Percentiles rank a stretch among this genome's conserved stretches.
phyloP scores from a whole-genome alignment of 1,140 invertebrate species.

The Geopemphigus sp. region DNA sequence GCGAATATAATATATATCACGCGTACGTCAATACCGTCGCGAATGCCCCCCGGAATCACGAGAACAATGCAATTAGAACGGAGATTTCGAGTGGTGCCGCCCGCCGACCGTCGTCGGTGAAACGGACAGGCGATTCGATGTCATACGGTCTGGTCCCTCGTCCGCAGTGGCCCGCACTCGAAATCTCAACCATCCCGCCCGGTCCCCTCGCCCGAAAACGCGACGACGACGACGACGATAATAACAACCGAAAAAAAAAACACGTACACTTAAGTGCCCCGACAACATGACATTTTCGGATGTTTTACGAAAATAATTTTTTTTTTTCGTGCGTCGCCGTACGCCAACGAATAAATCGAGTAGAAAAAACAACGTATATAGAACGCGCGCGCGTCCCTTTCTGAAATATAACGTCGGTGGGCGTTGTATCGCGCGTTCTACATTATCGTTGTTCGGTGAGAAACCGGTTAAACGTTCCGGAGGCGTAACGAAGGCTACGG shows the following conservation, averaged over 20 bases:
- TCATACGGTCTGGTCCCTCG: constrained; percentile 10
- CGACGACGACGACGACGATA: neutral
- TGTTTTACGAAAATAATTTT: neutral
- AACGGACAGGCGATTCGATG: constrained; percentile 37
- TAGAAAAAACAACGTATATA: neutral
- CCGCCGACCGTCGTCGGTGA: constrained; percentile 30
- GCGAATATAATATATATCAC: constrained; percentile 1
- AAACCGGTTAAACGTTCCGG: constrained; percentile 38
- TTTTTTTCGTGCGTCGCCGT: too few species aligned
- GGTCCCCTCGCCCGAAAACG: neutral
- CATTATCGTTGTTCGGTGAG: constrained; percentile 4
- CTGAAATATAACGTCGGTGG: neutral
- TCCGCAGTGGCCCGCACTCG: neutral
- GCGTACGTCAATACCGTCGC: neutral
- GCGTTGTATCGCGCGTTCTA: neutral
- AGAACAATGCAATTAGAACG: constrained; percentile 46
- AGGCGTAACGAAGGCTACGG: constrained; percentile 26
- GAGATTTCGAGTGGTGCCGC: constrained; percentile 25
- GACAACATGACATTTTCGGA: neutral
- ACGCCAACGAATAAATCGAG: too few species aligned
- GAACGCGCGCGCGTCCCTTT: constrained; percentile 2
- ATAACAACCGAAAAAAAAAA: constrained; percentile 12
- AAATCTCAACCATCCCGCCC: neutral
- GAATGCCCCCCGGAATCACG: constrained; percentile 25
- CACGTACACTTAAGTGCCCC: neutral